These are phyloP conservation scores for Drosophila kambysellisi DNA, from an alignment of 2,888 invertebrate genomes.

Conservation along the genomic window DNA sequence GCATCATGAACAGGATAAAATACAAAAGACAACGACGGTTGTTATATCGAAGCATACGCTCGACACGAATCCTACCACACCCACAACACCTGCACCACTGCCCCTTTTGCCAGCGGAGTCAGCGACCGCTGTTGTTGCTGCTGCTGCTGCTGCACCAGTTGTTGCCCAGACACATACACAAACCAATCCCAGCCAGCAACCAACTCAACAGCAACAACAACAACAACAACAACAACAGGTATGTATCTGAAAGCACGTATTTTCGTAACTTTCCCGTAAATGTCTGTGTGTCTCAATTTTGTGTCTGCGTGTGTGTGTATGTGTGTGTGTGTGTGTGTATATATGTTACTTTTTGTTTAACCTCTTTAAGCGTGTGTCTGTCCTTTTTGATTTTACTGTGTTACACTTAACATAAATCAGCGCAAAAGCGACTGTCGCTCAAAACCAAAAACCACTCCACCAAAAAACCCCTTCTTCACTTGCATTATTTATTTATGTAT, in stretches of 20 bases:
- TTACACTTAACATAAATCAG: slow-evolving; percentile 33
- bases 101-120: slow-evolving; percentile 36
- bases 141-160: slow-evolving; percentile 41
- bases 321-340: neutral
- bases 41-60: slow-evolving; percentile 97
- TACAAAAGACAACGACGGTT: slow-evolving; percentile 94
- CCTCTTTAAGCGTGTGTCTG: slow-evolving; percentile 40
- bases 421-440: slow-evolving; percentile 40
- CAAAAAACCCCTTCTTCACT: slow-evolving; percentile 25
- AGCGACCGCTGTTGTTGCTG: slow-evolving; percentile 44
- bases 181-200: slow-evolving; percentile 18
- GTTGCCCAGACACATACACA: slow-evolving; percentile 55
- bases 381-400: slow-evolving; percentile 51
- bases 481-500: slow-evolving; percentile 46
- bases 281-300: slow-evolving; percentile 38
- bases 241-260: slow-evolving; percentile 71
- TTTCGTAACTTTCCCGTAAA: slow-evolving; percentile 38
- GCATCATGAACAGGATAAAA: slow-evolving; percentile 86
- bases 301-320: slow-evolving; percentile 3
- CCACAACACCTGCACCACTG: slow-evolving; percentile 74
- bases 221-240: slow-evolving; percentile 71
- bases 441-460: slow-evolving; percentile 14
- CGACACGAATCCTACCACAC: slow-evolving; percentile 86
- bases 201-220: slow-evolving; percentile 33
- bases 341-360: slow-evolving; percentile 35